Evolutionary conservation across 2,113 vertebrate genomes (phyloP), one percentile per base, ranked within the genome.

Genomic region (Perca schrenkii): DNA sequence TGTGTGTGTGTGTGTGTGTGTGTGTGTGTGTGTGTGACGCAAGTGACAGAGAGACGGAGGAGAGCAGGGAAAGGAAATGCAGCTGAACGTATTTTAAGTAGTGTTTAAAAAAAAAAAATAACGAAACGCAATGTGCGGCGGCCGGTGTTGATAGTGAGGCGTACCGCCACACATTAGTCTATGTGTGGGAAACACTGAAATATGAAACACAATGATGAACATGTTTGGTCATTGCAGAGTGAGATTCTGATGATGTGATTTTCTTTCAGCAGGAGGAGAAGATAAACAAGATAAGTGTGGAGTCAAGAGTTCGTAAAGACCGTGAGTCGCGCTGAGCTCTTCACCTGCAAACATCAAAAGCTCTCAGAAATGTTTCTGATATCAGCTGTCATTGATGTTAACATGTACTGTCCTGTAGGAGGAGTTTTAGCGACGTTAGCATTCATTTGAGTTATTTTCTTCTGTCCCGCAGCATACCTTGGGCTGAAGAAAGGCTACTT

Each of bases 261-360:
- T 85, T 75, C n/a, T 84, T 92, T 94, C 72, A 92, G 97, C 96
- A 99, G 94, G 97, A 99, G 95, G 96, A 98, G 94, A 96, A 91
- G 86, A 94, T 99, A 62, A 97, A 96, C 91, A 97, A 95, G 94
- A 94, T 99, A 62, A 95, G 90, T 78, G 88, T 98, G 76, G 97
- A 99, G 94, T 99, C 96, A n/a, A 95, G 97, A 95, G 91, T 96
- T 80, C 97, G 95, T 49, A 95, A 96, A 94, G 97, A 99, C 82
- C 96, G 98, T 99, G 94, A 99, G 98, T 98, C 40, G 16, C n/a
- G 34, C 62, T 58, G 4, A 63, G 22, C 46, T 79, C 43, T 34
- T 64, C 10, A 13, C 4, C 47, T 14, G 28, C 46, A 80, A 58
- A 77, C 58, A 17, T 25, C 1, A 14, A 3, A 77, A 60, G n/a